These are phyloP conservation scores for Capreolus pygargus DNA, from an alignment of 2,113 vertebrate species.

Conservation along the genomic window DNA sequence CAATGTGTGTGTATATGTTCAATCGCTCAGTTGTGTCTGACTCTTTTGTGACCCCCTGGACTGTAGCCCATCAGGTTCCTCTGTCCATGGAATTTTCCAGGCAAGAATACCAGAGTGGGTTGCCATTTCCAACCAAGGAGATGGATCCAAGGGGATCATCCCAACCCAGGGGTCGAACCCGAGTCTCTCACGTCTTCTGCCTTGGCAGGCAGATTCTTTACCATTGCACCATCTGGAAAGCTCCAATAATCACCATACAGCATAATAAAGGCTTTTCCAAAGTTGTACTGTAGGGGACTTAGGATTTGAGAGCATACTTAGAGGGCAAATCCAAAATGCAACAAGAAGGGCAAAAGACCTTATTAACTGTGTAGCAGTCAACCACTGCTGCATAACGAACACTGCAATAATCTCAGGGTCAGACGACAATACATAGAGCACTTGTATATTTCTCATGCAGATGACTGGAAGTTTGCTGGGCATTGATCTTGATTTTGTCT, in stretches of 20 bases:
- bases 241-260: background rate
- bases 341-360: background rate
- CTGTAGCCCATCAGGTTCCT: background rate
- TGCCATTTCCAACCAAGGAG: background rate
- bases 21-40: background rate
- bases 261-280: background rate
- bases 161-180: rapidly evolving
- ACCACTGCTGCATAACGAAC: background rate
- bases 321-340: background rate
- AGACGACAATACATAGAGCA: background rate
- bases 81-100: background rate
- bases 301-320: background rate
- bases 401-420: background rate
- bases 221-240: background rate
- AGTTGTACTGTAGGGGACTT: background rate
- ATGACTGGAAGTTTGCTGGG: background rate
- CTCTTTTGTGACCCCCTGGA: background rate
- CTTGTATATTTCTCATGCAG: background rate
- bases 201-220: background rate
- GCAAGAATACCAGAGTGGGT: background rate
- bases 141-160: background rate
- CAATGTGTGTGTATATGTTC: background rate
- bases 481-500: background rate
- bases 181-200: background rate
- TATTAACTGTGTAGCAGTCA: background rate